Evolutionary conservation across 2,113 vertebrate species (phyloP).

Genomic region (Corydoras maculifer): DNA sequence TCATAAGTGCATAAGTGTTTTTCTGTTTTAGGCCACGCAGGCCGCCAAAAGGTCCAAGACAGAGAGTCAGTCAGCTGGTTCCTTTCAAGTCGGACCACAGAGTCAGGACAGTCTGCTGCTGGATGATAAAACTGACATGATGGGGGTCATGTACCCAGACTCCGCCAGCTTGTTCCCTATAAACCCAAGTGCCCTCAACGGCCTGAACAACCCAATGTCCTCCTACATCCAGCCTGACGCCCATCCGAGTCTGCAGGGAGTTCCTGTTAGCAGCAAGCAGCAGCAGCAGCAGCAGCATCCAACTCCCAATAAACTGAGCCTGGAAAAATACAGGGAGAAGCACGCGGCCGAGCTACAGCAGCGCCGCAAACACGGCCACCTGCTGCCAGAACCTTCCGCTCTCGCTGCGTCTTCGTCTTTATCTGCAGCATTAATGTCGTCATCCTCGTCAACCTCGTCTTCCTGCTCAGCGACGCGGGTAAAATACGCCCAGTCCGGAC

Average conservation of each 20-base stretch:
- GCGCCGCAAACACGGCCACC: constrained; percentile 65
- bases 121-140: constrained; percentile 74
- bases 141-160: constrained; percentile 57
- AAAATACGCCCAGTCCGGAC: constrained; percentile 75
- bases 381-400: constrained; percentile 15
- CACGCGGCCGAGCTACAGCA: constrained; percentile 66
- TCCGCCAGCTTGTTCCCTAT: constrained; percentile 72
- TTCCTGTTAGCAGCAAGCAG: constrained; percentile 9
- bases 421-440: constrained; percentile 49
- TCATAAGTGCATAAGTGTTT: neutral
- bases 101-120: constrained; percentile 76
- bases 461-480: constrained; percentile 68
- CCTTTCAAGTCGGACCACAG: constrained; percentile 76
- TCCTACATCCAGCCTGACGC: constrained; percentile 73
- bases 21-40: constrained; percentile 75
- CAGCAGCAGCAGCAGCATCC: constrained; percentile 39
- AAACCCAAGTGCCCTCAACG: constrained; percentile 63
- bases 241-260: constrained; percentile 45
- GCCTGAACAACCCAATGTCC: constrained; percentile 69
- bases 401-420: constrained; percentile 46
- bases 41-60: constrained; percentile 90
- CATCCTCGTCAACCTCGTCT: constrained; percentile 2
- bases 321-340: constrained; percentile 93
- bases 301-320: constrained; percentile 83
- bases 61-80: constrained; percentile 70